phyloP scores from a whole-genome alignment of 2,113 vertebrate genomes.

The Prinia subflava region DNA sequence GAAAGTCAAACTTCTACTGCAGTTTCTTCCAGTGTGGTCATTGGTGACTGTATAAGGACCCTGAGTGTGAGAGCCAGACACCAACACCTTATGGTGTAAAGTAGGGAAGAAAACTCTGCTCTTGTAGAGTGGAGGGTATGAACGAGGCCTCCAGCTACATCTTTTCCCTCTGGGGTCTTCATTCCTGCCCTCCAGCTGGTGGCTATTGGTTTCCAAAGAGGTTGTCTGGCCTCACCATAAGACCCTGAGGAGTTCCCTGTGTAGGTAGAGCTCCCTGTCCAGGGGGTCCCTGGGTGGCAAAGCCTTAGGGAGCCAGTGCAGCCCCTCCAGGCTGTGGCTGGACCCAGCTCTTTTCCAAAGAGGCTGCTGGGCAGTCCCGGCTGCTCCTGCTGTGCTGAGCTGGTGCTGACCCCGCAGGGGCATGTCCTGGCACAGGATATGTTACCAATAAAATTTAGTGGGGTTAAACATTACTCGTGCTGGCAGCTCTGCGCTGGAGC shows the following conservation, averaged over 20 bases:
- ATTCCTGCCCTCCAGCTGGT: background rate
- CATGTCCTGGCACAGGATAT: background rate
- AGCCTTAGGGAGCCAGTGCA: background rate
- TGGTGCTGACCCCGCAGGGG: background rate
- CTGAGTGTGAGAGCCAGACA: background rate
- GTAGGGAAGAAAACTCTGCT: background rate
- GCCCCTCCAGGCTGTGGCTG: background rate
- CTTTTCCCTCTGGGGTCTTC: background rate
- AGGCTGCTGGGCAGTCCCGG: background rate
- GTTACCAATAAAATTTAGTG: conserved; percentile 55
- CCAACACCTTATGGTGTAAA: background rate
- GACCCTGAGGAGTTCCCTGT: background rate
- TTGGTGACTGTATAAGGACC: background rate
- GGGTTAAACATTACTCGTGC: conserved; percentile 61
- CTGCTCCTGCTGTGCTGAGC: background rate
- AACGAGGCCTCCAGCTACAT: background rate
- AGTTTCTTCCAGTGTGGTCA: background rate
- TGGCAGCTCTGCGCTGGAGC: background rate
- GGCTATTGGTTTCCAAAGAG: background rate
- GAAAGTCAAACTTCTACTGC: background rate
- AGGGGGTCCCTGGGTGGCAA: no score
- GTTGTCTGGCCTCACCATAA: background rate
- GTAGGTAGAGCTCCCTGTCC: background rate
- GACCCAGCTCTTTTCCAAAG: background rate
- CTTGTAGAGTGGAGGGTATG: background rate